Base-by-base conservation (phyloP, 2,113 vertebrate genomes). In the Balaeniceps rex region DNA sequence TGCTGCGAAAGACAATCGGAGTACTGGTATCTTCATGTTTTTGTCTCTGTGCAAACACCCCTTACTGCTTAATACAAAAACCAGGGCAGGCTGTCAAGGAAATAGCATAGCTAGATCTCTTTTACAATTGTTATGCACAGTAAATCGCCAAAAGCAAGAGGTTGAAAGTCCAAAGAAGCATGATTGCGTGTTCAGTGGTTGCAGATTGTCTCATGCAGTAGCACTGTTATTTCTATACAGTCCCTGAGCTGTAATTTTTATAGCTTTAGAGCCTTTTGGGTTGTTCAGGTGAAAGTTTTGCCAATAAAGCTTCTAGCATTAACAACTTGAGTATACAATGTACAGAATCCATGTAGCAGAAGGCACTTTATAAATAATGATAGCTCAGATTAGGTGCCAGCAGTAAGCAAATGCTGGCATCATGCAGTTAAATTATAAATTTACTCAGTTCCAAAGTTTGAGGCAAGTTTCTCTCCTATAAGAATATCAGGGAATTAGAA, bases 261-360 rank as follows among this genome's bases (percentile, higher is more conserved):
- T 21, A 46, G 23, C 23, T 54, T 57, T 33, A 47, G 57, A 40
- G 42, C 42, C 8, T 79, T 74, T 69, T 11, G 60, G 76, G 11
- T 49, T 55, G 52, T 26, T 85, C 8, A 44, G 34, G 29, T 15
- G 74, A 8, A 40, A 57, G 51, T 61, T 36, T 47, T 83, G 58
- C 52, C 75, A 58, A 7, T 91, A 58, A 91, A 93, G 36, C 34
- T 88, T 68, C 14, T 15, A 16, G 58, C 42, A 3, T 18, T 6
- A 46, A 17, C 34, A 26, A 10, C 11, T 10, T 6, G 65, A 33
- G 36, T 1, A 21, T 31, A 4, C 49, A 19, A 0, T 1, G 12
- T 31, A n/a, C 44, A 34, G 71, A 14, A 13, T 64, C 16, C 23
- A 38, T 34, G 52, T 23, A 40, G 88, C 84, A 82, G 80, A 4